A percentile compares a stretch with the other conserved stretches of the same genome.
Evolutionary conservation across 2,797 vertebrate species (phyloP).

Genomic region (Myripristis murdjan): DNA sequence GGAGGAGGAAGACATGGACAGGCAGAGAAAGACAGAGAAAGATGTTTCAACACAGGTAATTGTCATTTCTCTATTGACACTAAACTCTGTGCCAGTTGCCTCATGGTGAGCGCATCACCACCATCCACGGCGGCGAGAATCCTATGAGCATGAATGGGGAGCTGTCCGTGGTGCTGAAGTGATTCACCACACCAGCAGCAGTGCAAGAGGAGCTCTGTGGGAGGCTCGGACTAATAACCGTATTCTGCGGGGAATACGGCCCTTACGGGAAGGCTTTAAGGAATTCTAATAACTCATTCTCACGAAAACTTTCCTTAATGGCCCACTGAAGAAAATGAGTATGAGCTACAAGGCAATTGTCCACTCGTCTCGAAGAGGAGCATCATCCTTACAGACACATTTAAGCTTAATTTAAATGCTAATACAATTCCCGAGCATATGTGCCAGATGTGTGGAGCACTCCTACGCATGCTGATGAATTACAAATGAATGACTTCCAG

Average conservation of each 20-base stretch:
- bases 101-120: neutral
- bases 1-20: constrained; percentile 11
- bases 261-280: constrained; percentile 65
- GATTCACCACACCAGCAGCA: constrained; percentile 36
- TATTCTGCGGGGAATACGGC: constrained; percentile 62
- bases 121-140: neutral
- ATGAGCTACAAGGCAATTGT: constrained; percentile 59
- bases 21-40: constrained; percentile 21
- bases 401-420: constrained; percentile 79
- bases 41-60: constrained; percentile 3
- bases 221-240: constrained; percentile 62
- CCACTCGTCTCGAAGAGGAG: constrained; percentile 53
- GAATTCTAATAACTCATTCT: constrained; percentile 69
- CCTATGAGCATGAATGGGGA: constrained; percentile 49
- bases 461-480: constrained; percentile 67
- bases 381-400: constrained; percentile 51
- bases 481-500: constrained; percentile 57
- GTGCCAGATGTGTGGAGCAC: constrained; percentile 43
- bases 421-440: constrained; percentile 67
- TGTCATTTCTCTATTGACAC: neutral
- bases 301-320: constrained; percentile 66
- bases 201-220: constrained; percentile 52
- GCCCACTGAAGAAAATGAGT: constrained; percentile 51
- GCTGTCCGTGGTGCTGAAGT: constrained; percentile 78
- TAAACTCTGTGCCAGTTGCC: neutral